Evolutionary conservation across 2,113 vertebrate genomes (phyloP), one percentile per base, ranked within the genome.

Genomic region (Saimiri boliviensis): DNA sequence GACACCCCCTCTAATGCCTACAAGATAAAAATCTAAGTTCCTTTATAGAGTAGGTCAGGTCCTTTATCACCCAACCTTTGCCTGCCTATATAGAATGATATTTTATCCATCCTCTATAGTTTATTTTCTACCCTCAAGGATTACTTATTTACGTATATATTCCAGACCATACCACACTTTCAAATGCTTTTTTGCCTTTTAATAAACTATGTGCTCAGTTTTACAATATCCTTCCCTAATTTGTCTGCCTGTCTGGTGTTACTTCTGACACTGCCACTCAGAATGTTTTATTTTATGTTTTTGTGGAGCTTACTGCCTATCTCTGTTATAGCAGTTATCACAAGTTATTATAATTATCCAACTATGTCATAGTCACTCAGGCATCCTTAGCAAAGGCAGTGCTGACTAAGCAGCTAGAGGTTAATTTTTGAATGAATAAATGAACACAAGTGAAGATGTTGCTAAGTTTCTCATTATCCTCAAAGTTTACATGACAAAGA

Each of bases 21-120:
- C 12, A 32, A 58, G 47, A n/a, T 49, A 81, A 82, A 52, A 86
- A 92, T 60, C n/a, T 45, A 32, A 52, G 77, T 77, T 88, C 32
- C 30, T 84, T 83, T 47, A 10, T 14, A 10, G 1, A 91, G 42
- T 2, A 87, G 47, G 20, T 37, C 25, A 49, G 76, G 8, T 0
- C 86, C 8, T 87, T 66, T 14, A 20, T n/a, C 45, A 27, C 10
- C 1, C 23, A 68, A 82, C 2, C 2, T 13, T 76, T 58, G 35
- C 8, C 58, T 12, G 32, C 14, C 30, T 37, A 4, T 35, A 66
- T n/a, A 40, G 23, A 86, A 86, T 84, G 20, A 66, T 40, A 16
- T 71, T 85, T 83, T 68, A 23, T 74, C 4, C 45, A 17, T 82
- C 14, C 6, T 71, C 45, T 70, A 66, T 37, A 58, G 14, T 76